Percentiles rank a stretch among this genome's conserved stretches.
These are phyloP conservation scores for Melanargia galathea DNA, from an alignment of 2,888 invertebrate genomes.

Conservation along the genomic window DNA sequence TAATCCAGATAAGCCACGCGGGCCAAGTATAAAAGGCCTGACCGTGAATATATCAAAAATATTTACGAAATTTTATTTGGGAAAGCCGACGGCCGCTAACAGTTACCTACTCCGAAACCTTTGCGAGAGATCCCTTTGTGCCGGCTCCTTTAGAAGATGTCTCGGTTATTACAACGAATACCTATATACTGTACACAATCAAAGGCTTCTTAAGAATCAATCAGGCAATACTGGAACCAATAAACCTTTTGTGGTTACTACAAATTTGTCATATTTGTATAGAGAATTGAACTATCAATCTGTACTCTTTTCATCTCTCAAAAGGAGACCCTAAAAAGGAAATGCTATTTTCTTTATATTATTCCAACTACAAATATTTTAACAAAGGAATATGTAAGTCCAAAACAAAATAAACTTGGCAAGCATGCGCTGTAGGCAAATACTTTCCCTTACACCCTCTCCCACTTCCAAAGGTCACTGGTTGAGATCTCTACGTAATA, in stretches of 20 bases:
- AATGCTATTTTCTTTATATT: neutral
- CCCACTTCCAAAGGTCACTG: too few relatives aligned
- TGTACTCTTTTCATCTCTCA: neutral
- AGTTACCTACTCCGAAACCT: slow-evolving; percentile 15
- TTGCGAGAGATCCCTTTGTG: slow-evolving; percentile 27
- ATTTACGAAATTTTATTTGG: slow-evolving; percentile 73
- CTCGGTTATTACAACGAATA: slow-evolving; percentile 25
- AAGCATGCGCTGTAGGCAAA: too few relatives aligned
- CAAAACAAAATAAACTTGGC: too few relatives aligned
- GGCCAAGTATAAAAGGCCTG: slow-evolving; percentile 74
- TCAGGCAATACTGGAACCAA: slow-evolving; percentile 19
- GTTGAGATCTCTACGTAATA: too few relatives aligned
- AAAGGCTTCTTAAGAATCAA: slow-evolving; percentile 28
- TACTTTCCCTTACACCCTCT: too few relatives aligned
- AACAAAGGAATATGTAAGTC: too few relatives aligned
- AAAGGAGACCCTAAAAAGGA: neutral
- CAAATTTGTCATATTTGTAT: slow-evolving; percentile 3
- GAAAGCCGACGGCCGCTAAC: slow-evolving; percentile 46
- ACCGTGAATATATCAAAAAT: slow-evolving; percentile 79
- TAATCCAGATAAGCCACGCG: slow-evolving; percentile 80
- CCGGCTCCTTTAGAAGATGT: slow-evolving; percentile 26
- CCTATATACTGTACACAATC: slow-evolving; percentile 29
- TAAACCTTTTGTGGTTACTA: slow-evolving; percentile 20
- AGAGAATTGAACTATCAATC: slow-evolving; percentile 6
- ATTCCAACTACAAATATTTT: too few relatives aligned